Conservation (phyloP, 1,140 invertebrate genomes). For the Mesaphorura yosii region DNA sequence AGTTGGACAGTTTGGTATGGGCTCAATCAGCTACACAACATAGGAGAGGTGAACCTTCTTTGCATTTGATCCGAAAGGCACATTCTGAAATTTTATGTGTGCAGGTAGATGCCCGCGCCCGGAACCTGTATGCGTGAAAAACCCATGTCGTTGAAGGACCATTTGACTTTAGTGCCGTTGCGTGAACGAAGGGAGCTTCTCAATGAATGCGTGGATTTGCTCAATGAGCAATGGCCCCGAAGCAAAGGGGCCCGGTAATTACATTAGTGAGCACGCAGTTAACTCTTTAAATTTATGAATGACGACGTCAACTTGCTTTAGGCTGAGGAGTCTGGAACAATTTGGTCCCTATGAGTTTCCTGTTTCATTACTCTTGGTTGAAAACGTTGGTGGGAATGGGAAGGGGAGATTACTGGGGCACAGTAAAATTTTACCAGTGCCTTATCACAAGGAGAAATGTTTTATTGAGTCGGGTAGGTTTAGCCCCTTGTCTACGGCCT, state of each 20-base stretch:
- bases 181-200: too few species aligned
- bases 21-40: too few species aligned
- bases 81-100: too few species aligned
- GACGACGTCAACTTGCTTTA: conserved; percentile 25
- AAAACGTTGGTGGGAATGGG: conserved; percentile 29
- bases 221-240: conserved; percentile 68
- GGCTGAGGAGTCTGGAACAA: conserved; percentile 52
- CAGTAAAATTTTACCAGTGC: conserved; percentile 57
- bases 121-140: too few species aligned
- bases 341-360: conserved; percentile 57
- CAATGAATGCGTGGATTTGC: conserved; percentile 53
- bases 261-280: neutral
- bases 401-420: conserved; percentile 54
- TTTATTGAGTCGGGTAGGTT: conserved; percentile 53
- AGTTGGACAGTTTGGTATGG: too few species aligned
- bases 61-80: too few species aligned
- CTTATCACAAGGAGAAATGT: conserved; percentile 51
- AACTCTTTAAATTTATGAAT: neutral
- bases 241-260: conserved; percentile 54
- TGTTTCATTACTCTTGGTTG: conserved; percentile 53
- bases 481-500: neutral
- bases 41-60: too few species aligned
- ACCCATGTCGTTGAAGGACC: too few species aligned
- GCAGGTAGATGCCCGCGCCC: too few species aligned
- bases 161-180: too few species aligned